Conservation (phyloP, 1,140 invertebrate genomes). For the Philaenus spumarius region DNA sequence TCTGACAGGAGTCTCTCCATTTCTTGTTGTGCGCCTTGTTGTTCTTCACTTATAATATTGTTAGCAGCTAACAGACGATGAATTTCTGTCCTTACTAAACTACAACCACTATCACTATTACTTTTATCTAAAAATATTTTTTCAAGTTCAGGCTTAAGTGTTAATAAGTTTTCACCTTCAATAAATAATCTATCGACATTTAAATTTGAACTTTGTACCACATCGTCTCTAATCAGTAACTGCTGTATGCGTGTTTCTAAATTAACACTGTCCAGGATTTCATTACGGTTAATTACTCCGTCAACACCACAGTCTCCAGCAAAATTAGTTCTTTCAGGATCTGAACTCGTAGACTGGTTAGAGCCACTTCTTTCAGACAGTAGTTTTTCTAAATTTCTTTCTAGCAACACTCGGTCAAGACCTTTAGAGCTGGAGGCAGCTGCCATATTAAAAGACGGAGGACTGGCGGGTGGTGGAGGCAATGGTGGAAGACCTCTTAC, state of each 20-base stretch:
- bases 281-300: background rate
- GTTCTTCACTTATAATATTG: no score
- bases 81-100: no score
- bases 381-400: slow-evolving; percentile 51
- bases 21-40: slow-evolving; percentile 25
- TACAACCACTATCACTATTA: background rate
- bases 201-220: slow-evolving; percentile 1
- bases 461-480: slow-evolving; percentile 26
- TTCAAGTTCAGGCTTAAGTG: slow-evolving; percentile 10
- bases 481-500: slow-evolving; percentile 29
- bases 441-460: slow-evolving; percentile 24
- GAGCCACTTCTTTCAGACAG: slow-evolving; percentile 33
- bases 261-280: background rate
- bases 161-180: background rate
- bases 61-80: no score
- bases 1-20: slow-evolving; percentile 43
- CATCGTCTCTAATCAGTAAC: slow-evolving; percentile 2
- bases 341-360: slow-evolving; percentile 13
- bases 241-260: slow-evolving; percentile 14
- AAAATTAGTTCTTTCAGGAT: slow-evolving; percentile 1
- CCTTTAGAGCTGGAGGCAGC: slow-evolving; percentile 34
- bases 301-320: background rate
- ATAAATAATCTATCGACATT: slow-evolving; percentile 9
- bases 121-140: slow-evolving; percentile 12
- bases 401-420: slow-evolving; percentile 51